phyloP scores from a whole-genome alignment of 2,888 invertebrate species.

The Spisula solida region DNA sequence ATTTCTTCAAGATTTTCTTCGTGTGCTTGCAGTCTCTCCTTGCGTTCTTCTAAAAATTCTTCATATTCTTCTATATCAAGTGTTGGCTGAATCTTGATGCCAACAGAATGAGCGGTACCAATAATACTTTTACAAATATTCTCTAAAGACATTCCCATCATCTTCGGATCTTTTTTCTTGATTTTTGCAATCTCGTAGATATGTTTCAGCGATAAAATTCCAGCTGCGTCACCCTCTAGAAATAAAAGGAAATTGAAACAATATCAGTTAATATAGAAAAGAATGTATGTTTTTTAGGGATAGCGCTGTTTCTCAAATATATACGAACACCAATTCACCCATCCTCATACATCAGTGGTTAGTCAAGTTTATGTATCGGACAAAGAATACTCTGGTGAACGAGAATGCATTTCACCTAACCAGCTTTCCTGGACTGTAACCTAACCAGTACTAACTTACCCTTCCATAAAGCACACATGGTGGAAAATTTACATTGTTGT shows the following conservation, averaged over 20 bases:
- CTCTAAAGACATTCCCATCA: slow-evolving; percentile 80
- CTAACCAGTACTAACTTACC: too few species aligned
- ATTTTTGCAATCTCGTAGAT: slow-evolving; percentile 99
- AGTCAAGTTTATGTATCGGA: too few species aligned
- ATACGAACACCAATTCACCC: too few species aligned
- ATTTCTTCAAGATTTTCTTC: slow-evolving; percentile 93
- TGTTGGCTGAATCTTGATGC: slow-evolving; percentile 94
- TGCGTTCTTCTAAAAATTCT: slow-evolving; percentile 93
- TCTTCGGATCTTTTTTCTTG: slow-evolving; percentile 94
- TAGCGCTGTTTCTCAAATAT: too few species aligned
- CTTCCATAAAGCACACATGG: too few species aligned
- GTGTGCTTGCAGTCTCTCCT: slow-evolving; percentile 91
- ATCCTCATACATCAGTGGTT: too few species aligned
- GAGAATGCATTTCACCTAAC: too few species aligned
- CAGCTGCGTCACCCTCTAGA: slow-evolving; percentile 92
- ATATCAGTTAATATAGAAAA: not conserved
- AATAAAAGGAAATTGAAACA: not conserved
- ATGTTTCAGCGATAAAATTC: slow-evolving; percentile 97
- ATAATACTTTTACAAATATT: slow-evolving; percentile 93
- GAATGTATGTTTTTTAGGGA: too few species aligned
- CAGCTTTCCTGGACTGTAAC: too few species aligned
- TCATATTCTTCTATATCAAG: slow-evolving; percentile 94
- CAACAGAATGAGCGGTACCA: slow-evolving; percentile 93
- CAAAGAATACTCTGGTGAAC: too few species aligned
- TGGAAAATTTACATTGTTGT: too few species aligned